Percentiles rank a stretch among this genome's conserved stretches.
These are phyloP conservation scores for Morelia viridis DNA, from an alignment of 2,797 vertebrate species.

Conservation along the genomic window DNA sequence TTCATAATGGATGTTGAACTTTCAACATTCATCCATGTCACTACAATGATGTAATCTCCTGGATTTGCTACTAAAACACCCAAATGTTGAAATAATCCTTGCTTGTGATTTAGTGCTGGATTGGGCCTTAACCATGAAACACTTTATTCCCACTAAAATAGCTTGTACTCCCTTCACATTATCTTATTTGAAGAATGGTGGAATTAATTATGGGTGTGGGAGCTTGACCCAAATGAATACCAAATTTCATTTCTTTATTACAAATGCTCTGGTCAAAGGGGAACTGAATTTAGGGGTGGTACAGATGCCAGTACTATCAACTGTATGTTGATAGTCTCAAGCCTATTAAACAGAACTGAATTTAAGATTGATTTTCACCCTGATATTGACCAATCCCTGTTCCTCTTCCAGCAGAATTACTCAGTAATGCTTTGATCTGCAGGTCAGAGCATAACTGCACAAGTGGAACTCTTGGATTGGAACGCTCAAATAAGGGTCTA, in stretches of 20 bases:
- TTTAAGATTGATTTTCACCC: not conserved
- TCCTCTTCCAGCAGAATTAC: not conserved
- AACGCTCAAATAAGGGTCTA: not conserved
- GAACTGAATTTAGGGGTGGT: not conserved
- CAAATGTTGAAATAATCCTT: not conserved
- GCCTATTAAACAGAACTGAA: not conserved
- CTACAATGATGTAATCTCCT: not conserved
- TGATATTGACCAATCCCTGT: not conserved
- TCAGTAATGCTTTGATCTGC: not conserved
- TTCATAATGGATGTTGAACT: not conserved
- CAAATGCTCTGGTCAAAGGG: not conserved
- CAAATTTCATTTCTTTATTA: not conserved
- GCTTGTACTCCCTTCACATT: not conserved
- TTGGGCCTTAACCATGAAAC: not conserved
- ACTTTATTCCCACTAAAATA: not conserved
- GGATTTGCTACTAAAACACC: not conserved
- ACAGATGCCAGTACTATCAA: not conserved
- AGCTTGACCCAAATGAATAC: not conserved
- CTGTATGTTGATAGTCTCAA: not conserved
- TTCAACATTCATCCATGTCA: not conserved
- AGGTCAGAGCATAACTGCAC: not conserved
- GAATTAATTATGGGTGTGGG: not conserved
- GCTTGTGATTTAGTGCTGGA: not conserved
- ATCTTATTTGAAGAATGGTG: not conserved
- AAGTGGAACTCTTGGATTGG: not conserved